phyloP scores from a whole-genome alignment of 2,888 invertebrate genomes.

The Auanema freiburgensis region DNA sequence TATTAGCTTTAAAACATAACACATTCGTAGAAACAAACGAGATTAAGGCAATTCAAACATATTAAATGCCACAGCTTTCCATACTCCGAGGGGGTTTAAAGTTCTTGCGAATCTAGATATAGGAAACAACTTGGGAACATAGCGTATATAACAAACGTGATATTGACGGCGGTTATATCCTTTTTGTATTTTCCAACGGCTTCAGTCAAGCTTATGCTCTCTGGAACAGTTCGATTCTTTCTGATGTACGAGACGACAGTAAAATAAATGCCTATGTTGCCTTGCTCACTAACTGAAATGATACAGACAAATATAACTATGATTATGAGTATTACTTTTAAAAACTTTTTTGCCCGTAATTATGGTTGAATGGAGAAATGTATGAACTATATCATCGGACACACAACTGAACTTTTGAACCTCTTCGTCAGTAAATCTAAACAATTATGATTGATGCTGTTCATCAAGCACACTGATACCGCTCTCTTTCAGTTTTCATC shows the following conservation, averaged over 20 bases:
- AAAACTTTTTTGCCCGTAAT: conserved; percentile 40
- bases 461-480: background rate
- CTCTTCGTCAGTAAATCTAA: conserved; percentile 1
- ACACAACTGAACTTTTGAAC: conserved; percentile 23
- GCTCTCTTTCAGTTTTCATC: conserved; percentile 5
- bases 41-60: conserved; percentile 11
- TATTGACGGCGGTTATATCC: conserved; percentile 31
- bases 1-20: background rate
- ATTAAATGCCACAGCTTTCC: conserved; percentile 43
- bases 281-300: conserved; percentile 30
- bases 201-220: conserved; percentile 21
- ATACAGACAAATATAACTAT: background rate
- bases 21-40: background rate
- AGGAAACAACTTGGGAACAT: background rate
- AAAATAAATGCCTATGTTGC: conserved; percentile 42
- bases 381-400: conserved; percentile 34
- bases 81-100: conserved; percentile 42
- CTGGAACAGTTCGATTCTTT: conserved; percentile 26
- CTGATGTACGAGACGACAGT: conserved; percentile 38
- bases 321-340: conserved; percentile 26
- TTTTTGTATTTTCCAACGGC: conserved; percentile 28
- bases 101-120: conserved; percentile 42
- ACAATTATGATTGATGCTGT: conserved; percentile 2
- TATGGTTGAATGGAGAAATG: conserved; percentile 37
- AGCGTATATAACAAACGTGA: conserved; percentile 27